phyloP scores from a whole-genome alignment of 2,888 invertebrate genomes.

The Conchocele bisecta region DNA sequence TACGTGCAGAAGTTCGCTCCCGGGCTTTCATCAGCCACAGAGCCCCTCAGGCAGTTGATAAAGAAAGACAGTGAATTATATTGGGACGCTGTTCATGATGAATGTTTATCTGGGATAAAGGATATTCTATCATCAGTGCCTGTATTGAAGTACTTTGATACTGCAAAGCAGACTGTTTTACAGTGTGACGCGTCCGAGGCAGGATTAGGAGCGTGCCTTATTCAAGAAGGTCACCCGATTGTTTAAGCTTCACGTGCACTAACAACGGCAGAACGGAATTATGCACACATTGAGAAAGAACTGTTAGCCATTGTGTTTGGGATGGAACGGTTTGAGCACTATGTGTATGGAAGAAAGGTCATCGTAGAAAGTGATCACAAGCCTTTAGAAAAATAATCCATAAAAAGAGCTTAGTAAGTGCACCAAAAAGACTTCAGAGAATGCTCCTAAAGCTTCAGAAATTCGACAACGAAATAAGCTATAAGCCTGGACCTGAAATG shows the following conservation, averaged over 20 bases:
- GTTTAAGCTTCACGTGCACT: slow-evolving; percentile 50
- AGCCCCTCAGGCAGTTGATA: slow-evolving; percentile 25
- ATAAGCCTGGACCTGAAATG: no score
- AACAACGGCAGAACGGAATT: slow-evolving; percentile 36
- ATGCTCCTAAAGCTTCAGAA: slow-evolving; percentile 58
- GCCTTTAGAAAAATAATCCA: slow-evolving; percentile 48
- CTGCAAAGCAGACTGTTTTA: not conserved
- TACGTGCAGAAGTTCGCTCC: slow-evolving; percentile 35
- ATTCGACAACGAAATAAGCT: no score
- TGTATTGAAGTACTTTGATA: slow-evolving; percentile 34
- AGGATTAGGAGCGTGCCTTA: slow-evolving; percentile 57
- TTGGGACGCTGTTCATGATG: slow-evolving; percentile 22
- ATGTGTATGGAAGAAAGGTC: slow-evolving; percentile 38
- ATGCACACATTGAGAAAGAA: slow-evolving; percentile 63
- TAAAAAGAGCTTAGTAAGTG: slow-evolving; percentile 41
- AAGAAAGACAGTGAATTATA: slow-evolving; percentile 15
- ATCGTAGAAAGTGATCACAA: slow-evolving; percentile 49
- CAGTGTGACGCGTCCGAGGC: slow-evolving; percentile 23
- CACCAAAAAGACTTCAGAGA: slow-evolving; percentile 56
- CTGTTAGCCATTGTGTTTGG: slow-evolving; percentile 48
- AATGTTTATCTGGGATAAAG: slow-evolving; percentile 18
- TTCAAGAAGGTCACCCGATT: slow-evolving; percentile 57
- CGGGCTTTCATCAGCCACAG: slow-evolving; percentile 19
- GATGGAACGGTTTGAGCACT: slow-evolving; percentile 44
- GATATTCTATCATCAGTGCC: slow-evolving; percentile 10